Base-by-base conservation (phyloP, 2,797 vertebrate species). In the Allobates femoralis region DNA sequence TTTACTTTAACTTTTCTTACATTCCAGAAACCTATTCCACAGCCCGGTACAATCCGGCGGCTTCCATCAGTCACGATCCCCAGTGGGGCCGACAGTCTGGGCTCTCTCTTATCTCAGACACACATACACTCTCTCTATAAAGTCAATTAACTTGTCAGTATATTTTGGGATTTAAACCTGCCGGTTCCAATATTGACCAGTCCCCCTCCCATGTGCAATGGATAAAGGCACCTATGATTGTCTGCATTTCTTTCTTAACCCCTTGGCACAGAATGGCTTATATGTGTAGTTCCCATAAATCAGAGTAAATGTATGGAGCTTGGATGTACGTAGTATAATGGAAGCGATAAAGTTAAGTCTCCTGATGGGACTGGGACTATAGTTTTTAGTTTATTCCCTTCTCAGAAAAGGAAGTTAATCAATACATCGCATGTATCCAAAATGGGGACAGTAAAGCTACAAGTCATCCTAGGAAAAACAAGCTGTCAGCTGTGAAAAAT, bases 101-200 rank as follows among this genome's bases (percentile, higher is more conserved):
- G 2, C 23, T 71, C 67, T 26, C 23, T 73, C 69, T 73, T 73
- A 73, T 73, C 69, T 73, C 37, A 73, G 69, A 41, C 69, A n/a
- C 69, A 15, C 69, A 71, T 71, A 71, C 67, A 73, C 69, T 73
- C 32, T 73, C 34, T 73, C 34, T 73, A n/a, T 73, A 46, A 73
- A 46, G 69, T 37, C 69, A 73, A 46, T 73, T 73, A 73, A 73
- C 34, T 73, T 73, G 69, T 73, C 37, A 73, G 69, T 73, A 73
- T 46, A 73, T 46, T 73, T 73, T 12, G 3, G 37, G 69, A 73
- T 73, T 41, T 73, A 16, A n/a, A 23, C 23, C 7, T 71, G 14
- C 19, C 19, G 19, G 5, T 69, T 21, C 32, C 30, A 69, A 6
- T 21, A 32, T 69, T 12, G 67, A 71, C 67, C 4, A 12, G 69